Conservation (phyloP, 2,797 vertebrate genomes). For the Potorous gilbertii region DNA sequence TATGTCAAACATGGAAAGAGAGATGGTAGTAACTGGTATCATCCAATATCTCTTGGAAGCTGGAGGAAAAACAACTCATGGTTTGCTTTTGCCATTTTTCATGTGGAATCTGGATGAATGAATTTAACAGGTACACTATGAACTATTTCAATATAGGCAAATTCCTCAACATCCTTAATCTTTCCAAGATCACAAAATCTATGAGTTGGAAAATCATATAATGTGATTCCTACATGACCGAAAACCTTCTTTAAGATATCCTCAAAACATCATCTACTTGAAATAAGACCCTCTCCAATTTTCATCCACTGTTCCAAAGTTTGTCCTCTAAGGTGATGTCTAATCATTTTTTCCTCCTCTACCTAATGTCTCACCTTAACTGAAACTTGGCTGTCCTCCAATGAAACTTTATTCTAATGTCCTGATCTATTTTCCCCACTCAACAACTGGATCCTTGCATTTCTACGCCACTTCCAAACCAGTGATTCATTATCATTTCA, state of each 20-base stretch:
- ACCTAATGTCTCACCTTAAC: neutral
- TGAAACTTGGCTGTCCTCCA: neutral
- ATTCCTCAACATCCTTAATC: neutral
- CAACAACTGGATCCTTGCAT: neutral
- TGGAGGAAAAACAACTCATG: neutral
- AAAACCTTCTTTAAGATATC: neutral
- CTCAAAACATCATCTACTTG: neutral
- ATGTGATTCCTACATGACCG: neutral
- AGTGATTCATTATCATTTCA: neutral
- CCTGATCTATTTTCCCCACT: neutral
- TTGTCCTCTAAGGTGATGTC: no score
- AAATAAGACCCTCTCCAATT: no score
- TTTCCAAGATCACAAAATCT: neutral
- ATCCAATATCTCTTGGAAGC: neutral
- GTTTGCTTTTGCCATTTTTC: neutral
- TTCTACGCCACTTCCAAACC: neutral
- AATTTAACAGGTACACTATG: neutral
- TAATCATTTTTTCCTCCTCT: neutral
- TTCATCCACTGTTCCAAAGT: no score
- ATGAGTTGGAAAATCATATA: neutral
- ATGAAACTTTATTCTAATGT: neutral
- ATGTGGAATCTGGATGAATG: neutral
- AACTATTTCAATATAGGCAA: neutral
- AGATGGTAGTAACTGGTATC: neutral
- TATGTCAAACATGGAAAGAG: neutral